These are phyloP conservation scores for Suncus etruscus DNA, from an alignment of 2,113 vertebrate genomes.

Conservation along the genomic window DNA sequence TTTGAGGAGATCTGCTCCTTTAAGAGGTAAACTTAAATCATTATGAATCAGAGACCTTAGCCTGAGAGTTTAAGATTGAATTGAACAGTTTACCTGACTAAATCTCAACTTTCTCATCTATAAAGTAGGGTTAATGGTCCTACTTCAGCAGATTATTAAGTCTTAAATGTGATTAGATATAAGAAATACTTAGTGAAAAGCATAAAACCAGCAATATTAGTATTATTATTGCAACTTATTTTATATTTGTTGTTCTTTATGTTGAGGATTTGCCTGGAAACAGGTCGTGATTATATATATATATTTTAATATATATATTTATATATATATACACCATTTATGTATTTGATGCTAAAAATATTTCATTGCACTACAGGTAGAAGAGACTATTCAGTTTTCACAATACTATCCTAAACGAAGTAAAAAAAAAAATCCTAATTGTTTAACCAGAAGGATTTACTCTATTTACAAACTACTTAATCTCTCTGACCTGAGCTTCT, in stretches of 20 bases:
- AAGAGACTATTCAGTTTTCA: constrained; percentile 20
- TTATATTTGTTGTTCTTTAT: not conserved
- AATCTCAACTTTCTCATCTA: not conserved
- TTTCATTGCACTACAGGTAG: not conserved
- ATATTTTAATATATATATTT: too few relatives aligned
- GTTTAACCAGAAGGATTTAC: not conserved
- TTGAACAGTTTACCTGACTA: not conserved
- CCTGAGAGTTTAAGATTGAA: not conserved
- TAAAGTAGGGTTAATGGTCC: not conserved
- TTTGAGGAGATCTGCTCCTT: not conserved
- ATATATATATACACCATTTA: not conserved
- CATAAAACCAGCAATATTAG: not conserved
- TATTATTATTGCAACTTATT: not conserved
- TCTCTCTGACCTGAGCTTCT: constrained; percentile 27
- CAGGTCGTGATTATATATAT: too few relatives aligned
- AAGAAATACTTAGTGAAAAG: not conserved
- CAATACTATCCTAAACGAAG: not conserved
- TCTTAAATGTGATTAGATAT: not conserved
- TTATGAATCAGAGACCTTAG: not conserved
- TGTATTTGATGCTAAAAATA: not conserved
- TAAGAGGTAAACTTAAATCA: not conserved
- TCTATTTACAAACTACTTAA: constrained; percentile 8
- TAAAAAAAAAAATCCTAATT: not conserved
- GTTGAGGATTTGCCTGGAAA: not conserved
- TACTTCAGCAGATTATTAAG: not conserved